phyloP scores from a whole-genome alignment of 2,888 invertebrate species.

The Globia sparganii region DNA sequence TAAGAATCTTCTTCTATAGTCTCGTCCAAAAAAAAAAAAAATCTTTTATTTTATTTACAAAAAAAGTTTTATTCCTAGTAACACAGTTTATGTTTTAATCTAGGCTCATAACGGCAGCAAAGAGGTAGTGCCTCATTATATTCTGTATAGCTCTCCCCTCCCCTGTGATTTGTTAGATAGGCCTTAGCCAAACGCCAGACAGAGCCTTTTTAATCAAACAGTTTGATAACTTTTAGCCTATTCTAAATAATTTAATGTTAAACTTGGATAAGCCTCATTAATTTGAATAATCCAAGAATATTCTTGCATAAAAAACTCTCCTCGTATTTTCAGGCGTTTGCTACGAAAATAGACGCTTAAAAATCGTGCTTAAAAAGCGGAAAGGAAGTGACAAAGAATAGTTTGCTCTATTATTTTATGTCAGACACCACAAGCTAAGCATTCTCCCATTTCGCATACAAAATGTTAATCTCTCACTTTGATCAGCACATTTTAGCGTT shows the following conservation, averaged over 20 bases:
- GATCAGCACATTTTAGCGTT: background rate
- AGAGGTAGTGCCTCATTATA: constrained; percentile 7
- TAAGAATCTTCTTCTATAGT: background rate
- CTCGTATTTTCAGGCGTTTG: background rate
- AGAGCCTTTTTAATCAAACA: constrained; percentile 24
- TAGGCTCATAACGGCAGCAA: background rate
- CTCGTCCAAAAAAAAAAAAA: background rate
- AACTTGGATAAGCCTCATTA: background rate
- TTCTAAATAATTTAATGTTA: constrained; percentile 18
- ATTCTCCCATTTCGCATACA: background rate
- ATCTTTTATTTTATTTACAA: background rate
- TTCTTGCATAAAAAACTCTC: background rate
- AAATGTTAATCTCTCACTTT: background rate
- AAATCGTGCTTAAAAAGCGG: background rate
- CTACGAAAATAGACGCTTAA: background rate
- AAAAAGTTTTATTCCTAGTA: constrained; percentile 12
- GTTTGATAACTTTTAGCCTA: constrained; percentile 29
- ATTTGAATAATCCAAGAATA: background rate
- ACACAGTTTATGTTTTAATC: constrained; percentile 21
- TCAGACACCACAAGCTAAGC: background rate
- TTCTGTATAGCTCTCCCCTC: constrained; percentile 5
- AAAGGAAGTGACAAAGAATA: background rate
- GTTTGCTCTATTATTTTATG: background rate
- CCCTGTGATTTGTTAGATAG: constrained; percentile 15
- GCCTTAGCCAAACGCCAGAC: background rate